Evolutionary conservation across 2,888 invertebrate species (phyloP).

Genomic region (Cataglyphis cursor): DNA sequence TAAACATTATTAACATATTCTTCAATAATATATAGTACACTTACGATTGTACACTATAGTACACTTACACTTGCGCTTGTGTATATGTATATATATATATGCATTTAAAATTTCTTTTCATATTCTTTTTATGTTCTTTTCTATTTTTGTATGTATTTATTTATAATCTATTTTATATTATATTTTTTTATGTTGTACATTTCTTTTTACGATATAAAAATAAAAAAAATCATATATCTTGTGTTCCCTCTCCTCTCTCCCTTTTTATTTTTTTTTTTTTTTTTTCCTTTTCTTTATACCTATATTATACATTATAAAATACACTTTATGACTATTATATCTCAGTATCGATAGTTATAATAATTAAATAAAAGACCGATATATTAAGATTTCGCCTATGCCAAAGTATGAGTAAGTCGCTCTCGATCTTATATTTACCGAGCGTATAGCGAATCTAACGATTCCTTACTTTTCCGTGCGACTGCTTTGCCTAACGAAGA

Average conservation of each 20-base stretch:
- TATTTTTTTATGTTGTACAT: background rate
- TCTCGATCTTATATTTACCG: constrained; percentile 44
- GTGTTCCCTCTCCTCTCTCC: background rate
- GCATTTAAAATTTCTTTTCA: background rate
- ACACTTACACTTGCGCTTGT: constrained; percentile 8
- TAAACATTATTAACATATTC: constrained; percentile 64
- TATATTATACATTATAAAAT: background rate
- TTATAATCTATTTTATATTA: too few relatives aligned
- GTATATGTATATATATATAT: background rate
- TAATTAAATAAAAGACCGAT: background rate
- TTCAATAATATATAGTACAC: constrained; percentile 41
- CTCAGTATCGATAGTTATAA: background rate
- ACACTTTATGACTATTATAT: background rate
- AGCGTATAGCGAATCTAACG: constrained; percentile 64
- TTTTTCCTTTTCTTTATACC: too few relatives aligned
- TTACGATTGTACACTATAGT: background rate
- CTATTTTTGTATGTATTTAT: too few relatives aligned
- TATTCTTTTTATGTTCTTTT: background rate
- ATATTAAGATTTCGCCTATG: background rate
- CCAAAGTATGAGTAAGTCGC: background rate
- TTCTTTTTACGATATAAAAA: background rate
- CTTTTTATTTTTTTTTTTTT: too few relatives aligned
- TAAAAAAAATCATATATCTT: background rate
- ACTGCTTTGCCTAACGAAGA: constrained; percentile 55
- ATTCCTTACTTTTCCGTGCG: constrained; percentile 58